phyloP scores from a whole-genome alignment of 1,140 invertebrate species.

The Scaptomyza hsui region DNA sequence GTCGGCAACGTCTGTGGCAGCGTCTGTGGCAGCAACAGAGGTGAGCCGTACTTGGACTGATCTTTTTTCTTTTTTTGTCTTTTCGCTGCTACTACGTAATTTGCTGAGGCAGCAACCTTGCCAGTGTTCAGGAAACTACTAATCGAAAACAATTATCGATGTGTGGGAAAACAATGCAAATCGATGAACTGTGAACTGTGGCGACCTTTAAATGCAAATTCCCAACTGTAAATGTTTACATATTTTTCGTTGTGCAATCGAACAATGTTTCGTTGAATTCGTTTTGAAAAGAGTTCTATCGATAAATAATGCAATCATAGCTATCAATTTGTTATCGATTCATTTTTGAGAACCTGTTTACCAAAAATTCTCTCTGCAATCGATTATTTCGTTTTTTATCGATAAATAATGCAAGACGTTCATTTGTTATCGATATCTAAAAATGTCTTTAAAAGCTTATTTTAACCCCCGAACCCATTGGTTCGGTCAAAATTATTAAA shows the following conservation, averaged over 20 bases:
- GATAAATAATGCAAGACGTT: too few species aligned
- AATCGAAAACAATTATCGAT: slow-evolving; percentile 46
- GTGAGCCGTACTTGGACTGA: not conserved
- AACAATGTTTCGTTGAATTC: not conserved
- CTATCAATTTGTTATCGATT: too few species aligned
- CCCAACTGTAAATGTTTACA: not conserved
- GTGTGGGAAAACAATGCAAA: slow-evolving; percentile 43
- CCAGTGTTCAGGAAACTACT: slow-evolving; percentile 22
- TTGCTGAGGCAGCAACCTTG: slow-evolving; percentile 42
- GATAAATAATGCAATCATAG: not conserved
- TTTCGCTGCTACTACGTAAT: slow-evolving; percentile 33
- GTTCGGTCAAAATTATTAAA: too few species aligned
- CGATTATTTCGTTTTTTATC: too few species aligned
- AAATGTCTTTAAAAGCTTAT: too few species aligned
- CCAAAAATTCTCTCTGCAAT: too few species aligned
- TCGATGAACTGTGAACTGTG: slow-evolving; percentile 14
- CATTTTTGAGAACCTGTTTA: too few species aligned
- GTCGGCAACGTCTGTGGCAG: not conserved
- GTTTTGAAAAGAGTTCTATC: not conserved
- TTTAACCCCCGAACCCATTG: too few species aligned
- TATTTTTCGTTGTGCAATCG: not conserved
- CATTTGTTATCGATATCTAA: too few species aligned
- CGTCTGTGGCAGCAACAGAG: not conserved
- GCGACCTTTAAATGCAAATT: slow-evolving; percentile 1
- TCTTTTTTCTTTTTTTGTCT: not conserved